phyloP scores from a whole-genome alignment of 2,888 invertebrate species.

The Macaria liturata region DNA sequence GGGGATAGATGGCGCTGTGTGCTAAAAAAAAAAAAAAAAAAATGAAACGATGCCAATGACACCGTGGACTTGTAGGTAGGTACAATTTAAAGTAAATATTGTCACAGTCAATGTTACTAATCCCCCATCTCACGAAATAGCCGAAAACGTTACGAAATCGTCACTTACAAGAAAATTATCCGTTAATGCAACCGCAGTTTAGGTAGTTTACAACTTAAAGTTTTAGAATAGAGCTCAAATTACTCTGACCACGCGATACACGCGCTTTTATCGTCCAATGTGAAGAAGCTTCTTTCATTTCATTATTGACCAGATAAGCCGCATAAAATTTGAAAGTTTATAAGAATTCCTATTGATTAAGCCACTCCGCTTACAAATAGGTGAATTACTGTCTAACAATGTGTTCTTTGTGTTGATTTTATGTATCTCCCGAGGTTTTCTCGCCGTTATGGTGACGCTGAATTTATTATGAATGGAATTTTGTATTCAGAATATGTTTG shows the following conservation, averaged over 20 bases:
- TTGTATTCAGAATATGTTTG: conserved; percentile 22
- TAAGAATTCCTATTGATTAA: conserved; percentile 34
- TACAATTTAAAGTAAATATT: conserved; percentile 47
- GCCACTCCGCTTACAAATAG: conserved; percentile 35
- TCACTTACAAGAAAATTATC: conserved; percentile 69
- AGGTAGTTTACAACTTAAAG: conserved; percentile 61
- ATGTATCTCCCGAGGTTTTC: conserved; percentile 30
- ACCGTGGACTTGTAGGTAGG: too few species aligned
- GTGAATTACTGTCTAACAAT: conserved; percentile 38
- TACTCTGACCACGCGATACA: conserved; percentile 47
- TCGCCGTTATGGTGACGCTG: conserved; percentile 29
- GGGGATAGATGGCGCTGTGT: too few species aligned
- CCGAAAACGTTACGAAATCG: conserved; percentile 69
- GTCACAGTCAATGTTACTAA: conserved; percentile 64
- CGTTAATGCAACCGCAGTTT: conserved; percentile 66
- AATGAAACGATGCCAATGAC: too few species aligned
- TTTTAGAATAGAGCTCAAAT: conserved; percentile 65
- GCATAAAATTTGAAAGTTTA: conserved; percentile 34
- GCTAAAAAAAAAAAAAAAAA: too few species aligned
- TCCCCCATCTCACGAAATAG: conserved; percentile 69
- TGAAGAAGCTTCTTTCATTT: conserved; percentile 39
- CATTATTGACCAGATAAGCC: conserved; percentile 36
- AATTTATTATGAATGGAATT: conserved; percentile 32
- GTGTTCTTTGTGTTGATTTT: conserved; percentile 37
- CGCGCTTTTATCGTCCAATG: conserved; percentile 26